These are phyloP conservation scores for Cheilosia impressa DNA, from an alignment of 2,888 invertebrate genomes.

Conservation along the genomic window DNA sequence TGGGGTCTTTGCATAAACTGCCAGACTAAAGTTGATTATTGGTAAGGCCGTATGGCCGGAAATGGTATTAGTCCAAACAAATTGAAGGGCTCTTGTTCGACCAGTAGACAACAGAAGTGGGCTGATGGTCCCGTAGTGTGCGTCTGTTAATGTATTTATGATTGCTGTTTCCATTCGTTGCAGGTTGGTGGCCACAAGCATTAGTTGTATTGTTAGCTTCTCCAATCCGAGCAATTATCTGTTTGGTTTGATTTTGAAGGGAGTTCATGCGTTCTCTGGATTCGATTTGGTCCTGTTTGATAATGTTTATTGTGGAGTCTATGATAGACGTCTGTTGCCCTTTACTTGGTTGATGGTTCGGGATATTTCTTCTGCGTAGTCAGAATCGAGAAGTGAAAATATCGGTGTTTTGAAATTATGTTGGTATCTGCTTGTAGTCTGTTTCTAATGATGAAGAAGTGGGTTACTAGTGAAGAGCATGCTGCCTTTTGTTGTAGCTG, in stretches of 20 bases:
- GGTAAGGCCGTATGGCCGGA: not conserved
- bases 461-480: not conserved
- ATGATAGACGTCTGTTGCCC: not conserved
- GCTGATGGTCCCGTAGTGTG: no score
- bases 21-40: no score
- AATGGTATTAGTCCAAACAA: constrained; percentile 4
- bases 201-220: constrained; percentile 7
- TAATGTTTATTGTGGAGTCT: constrained; percentile 1
- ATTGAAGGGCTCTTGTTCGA: no score
- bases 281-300: not conserved
- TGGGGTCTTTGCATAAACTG: no score
- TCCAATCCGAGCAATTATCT: constrained; percentile 6
- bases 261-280: not conserved
- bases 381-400: no score
- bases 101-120: not conserved
- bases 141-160: not conserved
- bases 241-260: constrained; percentile 1
- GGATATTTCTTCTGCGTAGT: no score
- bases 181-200: not conserved
- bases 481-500: constrained; percentile 7
- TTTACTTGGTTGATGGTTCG: not conserved
- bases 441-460: not conserved
- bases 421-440: no score
- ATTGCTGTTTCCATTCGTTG: not conserved
- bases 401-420: no score